Conservation (phyloP, 2,888 invertebrate genomes). For the Drosophila neonasuta region DNA sequence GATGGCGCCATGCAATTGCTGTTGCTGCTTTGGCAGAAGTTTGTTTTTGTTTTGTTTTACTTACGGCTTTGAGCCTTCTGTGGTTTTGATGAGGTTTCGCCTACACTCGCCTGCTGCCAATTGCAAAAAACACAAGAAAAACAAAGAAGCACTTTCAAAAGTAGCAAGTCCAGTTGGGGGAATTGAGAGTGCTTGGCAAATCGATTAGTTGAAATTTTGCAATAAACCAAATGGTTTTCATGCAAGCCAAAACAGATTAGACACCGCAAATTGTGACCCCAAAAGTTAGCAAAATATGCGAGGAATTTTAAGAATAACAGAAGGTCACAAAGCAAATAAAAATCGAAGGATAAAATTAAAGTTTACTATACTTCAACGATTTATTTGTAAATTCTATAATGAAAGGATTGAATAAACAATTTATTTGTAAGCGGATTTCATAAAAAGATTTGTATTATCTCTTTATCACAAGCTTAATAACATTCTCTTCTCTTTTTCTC, state of each 20-base stretch:
- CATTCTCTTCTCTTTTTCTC: slow-evolving; percentile 19
- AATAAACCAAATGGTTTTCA: slow-evolving; percentile 18
- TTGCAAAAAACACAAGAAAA: slow-evolving; percentile 11
- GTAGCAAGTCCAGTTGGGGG: neutral
- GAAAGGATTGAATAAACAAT: no score
- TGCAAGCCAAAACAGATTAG: neutral
- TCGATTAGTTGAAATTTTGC: slow-evolving; percentile 20
- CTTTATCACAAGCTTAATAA: neutral
- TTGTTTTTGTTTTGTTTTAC: slow-evolving; percentile 60
- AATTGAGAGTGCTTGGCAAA: slow-evolving; percentile 19
- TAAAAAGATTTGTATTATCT: no score
- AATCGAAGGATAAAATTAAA: no score
- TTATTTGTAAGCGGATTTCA: no score
- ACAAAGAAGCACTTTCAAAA: neutral
- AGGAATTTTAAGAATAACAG: neutral
- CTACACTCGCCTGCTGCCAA: slow-evolving; percentile 12
- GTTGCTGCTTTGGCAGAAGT: slow-evolving; percentile 6
- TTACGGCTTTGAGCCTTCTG: slow-evolving; percentile 65
- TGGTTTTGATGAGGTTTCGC: slow-evolving; percentile 42
- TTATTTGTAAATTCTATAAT: no score
- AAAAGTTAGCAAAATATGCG: neutral
- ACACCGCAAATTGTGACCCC: neutral
- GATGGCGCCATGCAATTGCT: slow-evolving; percentile 32
- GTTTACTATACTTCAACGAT: no score
- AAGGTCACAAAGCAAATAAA: neutral